Base-by-base conservation (phyloP, 2,113 vertebrate species). In the Eupsittula cactorum region DNA sequence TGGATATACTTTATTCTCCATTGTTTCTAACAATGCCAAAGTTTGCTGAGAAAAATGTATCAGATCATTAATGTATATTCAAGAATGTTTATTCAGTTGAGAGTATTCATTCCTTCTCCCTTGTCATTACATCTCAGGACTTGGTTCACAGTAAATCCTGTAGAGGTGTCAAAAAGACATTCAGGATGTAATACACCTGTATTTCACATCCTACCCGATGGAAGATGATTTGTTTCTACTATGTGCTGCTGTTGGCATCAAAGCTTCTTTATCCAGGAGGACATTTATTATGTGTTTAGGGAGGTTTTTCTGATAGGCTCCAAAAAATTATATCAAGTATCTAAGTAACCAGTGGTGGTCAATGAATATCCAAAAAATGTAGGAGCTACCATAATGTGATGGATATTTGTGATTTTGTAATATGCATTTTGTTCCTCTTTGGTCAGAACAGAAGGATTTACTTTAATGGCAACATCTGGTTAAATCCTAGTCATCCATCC, bases 141-240 rank as follows among this genome's bases (percentile, higher is more conserved):
- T 33, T 83, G 29, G 41, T 18, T 77, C 33, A 57, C 53, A 50
- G 13, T 81, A 83, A 73, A 76, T 77, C 23, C 33, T 5, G 0
- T 1, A 0, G 2, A 89, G 29, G 25, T 6, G 19, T 6, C 83
- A 35, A 73, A 81, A 68, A 86, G 14, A 31, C 0, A 0, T 79
- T 44, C 53, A 80, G 33, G 19, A 24, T 8, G 2, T 42, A 16
- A 35, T 60, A 5, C 20, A 33, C 57, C 49, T 69, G 77, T 83
- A 74, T 81, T 92, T 89, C 33, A n/a, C 16, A 29, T 73, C 23
- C 49, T 31, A 33, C 17, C 25, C 17, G 27, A 23, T 12, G 11
- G 35, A 80, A 86, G 83, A 42, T 6, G 5, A 20, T 41, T 83
- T 65, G 6, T 74, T 93, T 89, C 59, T 74, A 39, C 42, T 37